Conservation (phyloP, 2,888 invertebrate species). For the Tortricodes alternella region DNA sequence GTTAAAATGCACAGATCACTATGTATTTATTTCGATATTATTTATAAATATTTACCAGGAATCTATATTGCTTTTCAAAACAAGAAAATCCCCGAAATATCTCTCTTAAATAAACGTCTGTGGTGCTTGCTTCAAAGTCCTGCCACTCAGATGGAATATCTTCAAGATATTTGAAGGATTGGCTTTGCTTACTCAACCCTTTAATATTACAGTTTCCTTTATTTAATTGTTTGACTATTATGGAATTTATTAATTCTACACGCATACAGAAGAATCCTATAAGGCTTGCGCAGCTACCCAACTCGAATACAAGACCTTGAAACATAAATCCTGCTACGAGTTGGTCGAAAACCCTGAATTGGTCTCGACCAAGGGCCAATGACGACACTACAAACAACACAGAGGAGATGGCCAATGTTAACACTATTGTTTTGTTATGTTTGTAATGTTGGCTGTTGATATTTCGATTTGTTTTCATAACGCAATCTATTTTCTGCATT, state of each 20-base stretch:
- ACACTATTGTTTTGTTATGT: conserved; percentile 22
- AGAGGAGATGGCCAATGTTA: conserved; percentile 30
- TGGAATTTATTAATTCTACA: conserved; percentile 52
- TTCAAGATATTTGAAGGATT: conserved; percentile 33
- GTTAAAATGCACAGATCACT: background rate
- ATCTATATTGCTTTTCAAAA: conserved; percentile 42
- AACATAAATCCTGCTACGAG: conserved; percentile 34
- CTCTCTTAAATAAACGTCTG: conserved; percentile 42
- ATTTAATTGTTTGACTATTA: conserved; percentile 51
- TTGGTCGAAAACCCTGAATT: conserved; percentile 15
- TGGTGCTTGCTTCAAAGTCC: conserved; percentile 42
- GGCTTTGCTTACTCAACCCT: background rate
- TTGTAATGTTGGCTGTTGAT: background rate
- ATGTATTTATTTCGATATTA: no score
- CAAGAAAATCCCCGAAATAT: conserved; percentile 39
- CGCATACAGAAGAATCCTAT: conserved; percentile 51
- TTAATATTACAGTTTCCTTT: conserved; percentile 5
- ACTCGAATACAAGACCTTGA: conserved; percentile 48
- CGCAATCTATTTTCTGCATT: conserved; percentile 15
- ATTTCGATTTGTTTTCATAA: conserved; percentile 2
- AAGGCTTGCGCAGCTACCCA: conserved; percentile 48
- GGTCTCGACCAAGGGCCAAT: conserved; percentile 23
- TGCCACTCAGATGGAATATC: conserved; percentile 46
- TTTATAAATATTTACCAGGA: conserved; percentile 36
- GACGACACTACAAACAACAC: conserved; percentile 31